Evolutionary conservation across 2,888 invertebrate genomes (phyloP).

Genomic region (Habroteleia sp.): DNA sequence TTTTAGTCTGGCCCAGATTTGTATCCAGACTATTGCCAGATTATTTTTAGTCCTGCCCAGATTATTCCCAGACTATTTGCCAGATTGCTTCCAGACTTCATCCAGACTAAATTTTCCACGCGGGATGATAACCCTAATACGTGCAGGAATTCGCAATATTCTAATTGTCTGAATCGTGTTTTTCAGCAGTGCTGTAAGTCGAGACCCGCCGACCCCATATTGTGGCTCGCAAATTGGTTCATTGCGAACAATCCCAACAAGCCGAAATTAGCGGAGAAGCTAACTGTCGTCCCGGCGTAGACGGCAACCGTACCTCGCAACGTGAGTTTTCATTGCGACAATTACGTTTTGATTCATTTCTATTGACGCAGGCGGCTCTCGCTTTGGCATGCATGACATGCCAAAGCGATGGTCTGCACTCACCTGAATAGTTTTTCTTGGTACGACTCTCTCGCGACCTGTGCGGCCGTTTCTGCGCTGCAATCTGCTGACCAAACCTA

Average conservation of each 20-base stretch:
- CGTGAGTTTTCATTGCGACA: conserved; percentile 46
- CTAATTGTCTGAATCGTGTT: too few species aligned
- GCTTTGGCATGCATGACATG: neutral
- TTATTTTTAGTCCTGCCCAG: too few species aligned
- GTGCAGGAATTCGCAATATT: too few species aligned
- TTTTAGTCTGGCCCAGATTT: too few species aligned
- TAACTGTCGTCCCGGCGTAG: conserved; percentile 45
- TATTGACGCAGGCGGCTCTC: conserved; percentile 13
- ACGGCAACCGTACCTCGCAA: conserved; percentile 25
- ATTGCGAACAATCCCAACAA: conserved; percentile 89
- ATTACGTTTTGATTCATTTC: conserved; percentile 45
- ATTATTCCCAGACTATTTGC: too few species aligned
- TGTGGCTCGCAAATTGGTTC: conserved; percentile 90
- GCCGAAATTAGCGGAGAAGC: conserved; percentile 81
- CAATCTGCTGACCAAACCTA: conserved; percentile 68
- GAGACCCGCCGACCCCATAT: conserved; percentile 88
- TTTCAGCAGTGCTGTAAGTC: conserved; percentile 85
- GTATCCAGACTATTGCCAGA: too few species aligned
- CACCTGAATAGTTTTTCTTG: conserved; percentile 46
- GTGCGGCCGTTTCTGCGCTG: conserved; percentile 54
- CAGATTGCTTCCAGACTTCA: too few species aligned
- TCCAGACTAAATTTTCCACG: too few species aligned
- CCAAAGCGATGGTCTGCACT: too few species aligned
- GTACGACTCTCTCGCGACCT: conserved; percentile 61
- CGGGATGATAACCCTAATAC: too few species aligned